Evolutionary conservation across 2,113 vertebrate genomes (phyloP).

Genomic region (Colossoma macropomum): DNA sequence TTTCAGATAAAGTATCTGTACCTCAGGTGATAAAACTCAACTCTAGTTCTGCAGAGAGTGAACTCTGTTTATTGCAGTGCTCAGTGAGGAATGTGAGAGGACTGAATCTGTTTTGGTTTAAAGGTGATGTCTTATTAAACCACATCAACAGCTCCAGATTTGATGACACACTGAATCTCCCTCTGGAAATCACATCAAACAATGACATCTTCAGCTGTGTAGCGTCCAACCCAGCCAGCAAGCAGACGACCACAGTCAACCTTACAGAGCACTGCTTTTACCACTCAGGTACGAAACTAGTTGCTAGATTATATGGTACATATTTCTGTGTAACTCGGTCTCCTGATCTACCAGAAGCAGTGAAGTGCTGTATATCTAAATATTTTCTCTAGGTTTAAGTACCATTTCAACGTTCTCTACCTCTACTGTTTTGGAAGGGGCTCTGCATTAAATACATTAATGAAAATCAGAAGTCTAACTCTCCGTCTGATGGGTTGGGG

Average conservation of each 20-base stretch:
- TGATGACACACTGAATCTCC: slow-evolving; percentile 33
- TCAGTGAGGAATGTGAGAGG: slow-evolving; percentile 45
- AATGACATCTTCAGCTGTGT: slow-evolving; percentile 42
- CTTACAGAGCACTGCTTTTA: slow-evolving; percentile 40
- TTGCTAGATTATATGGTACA: no score
- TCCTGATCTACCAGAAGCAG: no score
- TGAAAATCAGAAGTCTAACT: no score
- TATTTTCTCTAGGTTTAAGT: no score
- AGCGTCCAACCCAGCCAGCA: slow-evolving; percentile 51
- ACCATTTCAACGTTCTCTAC: no score
- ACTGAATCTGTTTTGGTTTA: slow-evolving; percentile 47
- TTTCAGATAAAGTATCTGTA: slow-evolving; percentile 12
- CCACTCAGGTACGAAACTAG: no score
- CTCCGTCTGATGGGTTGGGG: no score
- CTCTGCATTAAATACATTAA: no score
- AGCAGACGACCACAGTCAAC: background rate
- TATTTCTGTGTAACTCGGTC: no score
- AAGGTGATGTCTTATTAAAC: slow-evolving; percentile 30
- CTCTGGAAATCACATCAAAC: slow-evolving; percentile 39
- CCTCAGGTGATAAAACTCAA: background rate
- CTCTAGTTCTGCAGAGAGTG: background rate
- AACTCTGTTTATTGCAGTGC: slow-evolving; percentile 38
- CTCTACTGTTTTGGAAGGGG: no score
- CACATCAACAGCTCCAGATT: slow-evolving; percentile 45
- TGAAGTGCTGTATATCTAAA: no score